These are phyloP conservation scores for Sebastes melanostomus DNA, from an alignment of 2,797 vertebrate species.

Conservation along the genomic window DNA sequence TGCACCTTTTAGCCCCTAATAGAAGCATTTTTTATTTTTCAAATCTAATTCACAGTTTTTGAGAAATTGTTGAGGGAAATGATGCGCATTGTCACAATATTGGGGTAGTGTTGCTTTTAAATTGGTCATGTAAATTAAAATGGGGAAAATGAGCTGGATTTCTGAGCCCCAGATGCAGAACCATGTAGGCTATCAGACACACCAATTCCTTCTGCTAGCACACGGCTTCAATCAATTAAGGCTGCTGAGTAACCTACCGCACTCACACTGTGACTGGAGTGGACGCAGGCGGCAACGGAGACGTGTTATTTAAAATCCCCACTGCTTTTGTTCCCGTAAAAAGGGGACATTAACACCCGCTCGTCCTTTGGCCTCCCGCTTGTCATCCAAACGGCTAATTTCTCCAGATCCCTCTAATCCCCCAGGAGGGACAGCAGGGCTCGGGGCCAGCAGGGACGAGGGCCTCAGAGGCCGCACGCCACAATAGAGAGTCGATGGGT, in stretches of 20 bases:
- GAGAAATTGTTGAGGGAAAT: background rate
- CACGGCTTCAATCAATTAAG: slow-evolving; percentile 95
- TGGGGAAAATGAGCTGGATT: slow-evolving; percentile 62
- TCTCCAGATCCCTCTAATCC: slow-evolving; percentile 90
- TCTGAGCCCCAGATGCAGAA: slow-evolving; percentile 62
- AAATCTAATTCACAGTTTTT: slow-evolving; percentile 21
- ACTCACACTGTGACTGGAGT: slow-evolving; percentile 60
- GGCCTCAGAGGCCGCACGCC: slow-evolving; percentile 84
- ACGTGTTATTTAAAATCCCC: slow-evolving; percentile 95
- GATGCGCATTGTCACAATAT: background rate
- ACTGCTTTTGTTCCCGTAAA: slow-evolving; percentile 89
- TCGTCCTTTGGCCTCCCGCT: slow-evolving; percentile 89
- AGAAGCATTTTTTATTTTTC: background rate
- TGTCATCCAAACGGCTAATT: slow-evolving; percentile 91
- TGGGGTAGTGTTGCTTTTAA: slow-evolving; percentile 1
- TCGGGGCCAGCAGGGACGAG: slow-evolving; percentile 86
- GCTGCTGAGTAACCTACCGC: slow-evolving; percentile 88
- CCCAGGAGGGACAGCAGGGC: slow-evolving; percentile 90
- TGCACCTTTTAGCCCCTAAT: slow-evolving; percentile 31
- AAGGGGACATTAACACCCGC: slow-evolving; percentile 95
- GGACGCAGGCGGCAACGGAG: slow-evolving; percentile 91
- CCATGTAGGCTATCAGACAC: slow-evolving; percentile 90
- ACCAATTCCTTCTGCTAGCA: slow-evolving; percentile 87
- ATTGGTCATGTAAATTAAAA: slow-evolving; percentile 4
- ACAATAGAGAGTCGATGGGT: slow-evolving; percentile 70